A percentile compares a stretch with the other conserved stretches of the same genome.
Conservation (phyloP, 2,797 vertebrate species). For the Pteronotus mesoamericanus region DNA sequence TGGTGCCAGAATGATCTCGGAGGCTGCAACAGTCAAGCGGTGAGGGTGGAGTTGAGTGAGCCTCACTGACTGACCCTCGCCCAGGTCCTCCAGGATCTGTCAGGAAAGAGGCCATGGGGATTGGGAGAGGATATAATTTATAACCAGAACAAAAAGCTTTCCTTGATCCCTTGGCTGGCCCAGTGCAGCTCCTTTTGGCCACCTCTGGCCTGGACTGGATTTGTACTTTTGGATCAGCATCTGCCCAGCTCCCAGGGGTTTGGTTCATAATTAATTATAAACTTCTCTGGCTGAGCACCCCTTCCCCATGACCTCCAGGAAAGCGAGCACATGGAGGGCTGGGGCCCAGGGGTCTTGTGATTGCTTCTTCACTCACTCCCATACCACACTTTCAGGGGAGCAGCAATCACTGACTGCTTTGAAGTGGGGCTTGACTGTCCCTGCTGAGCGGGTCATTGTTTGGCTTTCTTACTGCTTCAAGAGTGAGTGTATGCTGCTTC, state of each 20-base stretch:
- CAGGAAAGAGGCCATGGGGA: background rate
- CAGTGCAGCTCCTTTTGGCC: background rate
- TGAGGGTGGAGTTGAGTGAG: background rate
- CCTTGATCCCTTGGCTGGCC: background rate
- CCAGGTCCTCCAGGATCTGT: background rate
- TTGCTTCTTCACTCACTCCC: background rate
- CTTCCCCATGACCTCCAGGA: background rate
- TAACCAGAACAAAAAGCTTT: background rate
- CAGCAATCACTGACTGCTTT: background rate
- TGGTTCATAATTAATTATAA: constrained; percentile 38
- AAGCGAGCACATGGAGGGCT: background rate
- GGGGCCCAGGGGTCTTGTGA: background rate
- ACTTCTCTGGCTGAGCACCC: constrained; percentile 15
- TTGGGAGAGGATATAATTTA: background rate
- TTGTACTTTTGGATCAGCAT: background rate
- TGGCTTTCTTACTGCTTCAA: background rate
- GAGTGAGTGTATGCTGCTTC: background rate
- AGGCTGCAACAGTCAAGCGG: background rate
- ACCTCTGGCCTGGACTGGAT: background rate
- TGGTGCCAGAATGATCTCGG: background rate
- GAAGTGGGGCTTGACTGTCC: background rate
- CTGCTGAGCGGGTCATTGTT: background rate
- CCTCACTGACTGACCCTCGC: background rate
- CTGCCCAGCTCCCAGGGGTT: background rate
- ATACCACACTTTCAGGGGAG: background rate